These are phyloP conservation scores for Astropecten irregularis DNA, from an alignment of 53 echinoderm and acorn worm species.

Conservation along the genomic window DNA sequence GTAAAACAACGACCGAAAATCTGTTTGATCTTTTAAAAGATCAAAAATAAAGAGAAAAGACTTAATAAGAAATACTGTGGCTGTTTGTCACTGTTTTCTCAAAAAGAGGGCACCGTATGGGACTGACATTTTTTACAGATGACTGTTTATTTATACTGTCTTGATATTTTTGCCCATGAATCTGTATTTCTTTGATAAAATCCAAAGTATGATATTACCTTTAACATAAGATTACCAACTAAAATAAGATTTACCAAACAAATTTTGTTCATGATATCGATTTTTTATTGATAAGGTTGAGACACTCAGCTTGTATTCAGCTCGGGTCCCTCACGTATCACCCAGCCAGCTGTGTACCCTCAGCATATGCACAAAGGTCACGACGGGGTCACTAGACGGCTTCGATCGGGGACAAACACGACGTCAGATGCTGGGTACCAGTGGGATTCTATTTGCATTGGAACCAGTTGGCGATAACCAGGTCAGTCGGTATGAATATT, in stretches of 20 bases:
- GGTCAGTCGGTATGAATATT: slow-evolving; percentile 36
- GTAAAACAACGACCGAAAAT: too few species aligned
- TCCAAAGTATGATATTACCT: too few species aligned
- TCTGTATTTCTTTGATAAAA: too few species aligned
- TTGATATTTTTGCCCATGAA: too few species aligned
- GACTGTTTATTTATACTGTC: not conserved
- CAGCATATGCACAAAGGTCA: slow-evolving; percentile 85
- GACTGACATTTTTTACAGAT: too few species aligned
- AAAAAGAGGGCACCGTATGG: too few species aligned
- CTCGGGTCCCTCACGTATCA: not conserved
- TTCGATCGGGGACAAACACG: not conserved
- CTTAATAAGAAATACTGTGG: too few species aligned
- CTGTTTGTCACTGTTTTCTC: too few species aligned
- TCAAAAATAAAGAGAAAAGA: too few species aligned
- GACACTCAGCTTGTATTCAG: slow-evolving; percentile 83
- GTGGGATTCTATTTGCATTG: slow-evolving; percentile 75
- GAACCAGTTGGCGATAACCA: slow-evolving; percentile 6
- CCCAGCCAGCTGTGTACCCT: slow-evolving; percentile 21
- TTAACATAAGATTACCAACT: too few species aligned
- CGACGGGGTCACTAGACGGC: slow-evolving; percentile 40
- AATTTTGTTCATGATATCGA: too few species aligned
- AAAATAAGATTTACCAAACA: not conserved
- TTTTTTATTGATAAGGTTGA: slow-evolving; percentile 63
- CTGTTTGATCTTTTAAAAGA: too few species aligned
- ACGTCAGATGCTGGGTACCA: slow-evolving; percentile 73